Evolutionary conservation across 2,113 vertebrate genomes (phyloP).

Genomic region (Nematolebias whitei): DNA sequence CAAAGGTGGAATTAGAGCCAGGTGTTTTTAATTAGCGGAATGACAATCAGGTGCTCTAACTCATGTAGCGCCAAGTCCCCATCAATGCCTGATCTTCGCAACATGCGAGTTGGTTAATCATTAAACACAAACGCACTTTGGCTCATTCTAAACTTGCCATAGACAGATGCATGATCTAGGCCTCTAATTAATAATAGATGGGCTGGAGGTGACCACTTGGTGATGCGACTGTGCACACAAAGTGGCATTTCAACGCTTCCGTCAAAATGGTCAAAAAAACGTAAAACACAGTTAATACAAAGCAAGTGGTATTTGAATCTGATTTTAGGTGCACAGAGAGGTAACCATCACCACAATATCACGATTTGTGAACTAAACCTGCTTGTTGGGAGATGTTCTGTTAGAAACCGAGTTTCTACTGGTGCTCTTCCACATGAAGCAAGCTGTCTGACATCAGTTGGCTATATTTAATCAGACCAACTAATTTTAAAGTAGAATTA

Average conservation of each 20-base stretch:
- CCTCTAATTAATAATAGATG: background rate
- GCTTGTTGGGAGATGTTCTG: too few relatives aligned
- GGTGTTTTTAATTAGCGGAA: background rate
- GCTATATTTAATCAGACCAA: too few relatives aligned
- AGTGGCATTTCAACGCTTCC: too few relatives aligned
- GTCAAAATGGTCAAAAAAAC: background rate
- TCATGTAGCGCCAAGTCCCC: background rate
- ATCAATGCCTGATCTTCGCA: background rate
- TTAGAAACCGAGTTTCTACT: too few relatives aligned
- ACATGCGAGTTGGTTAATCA: background rate
- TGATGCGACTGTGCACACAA: background rate
- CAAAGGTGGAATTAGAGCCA: background rate
- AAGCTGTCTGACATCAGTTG: too few relatives aligned
- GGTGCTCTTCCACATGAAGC: too few relatives aligned
- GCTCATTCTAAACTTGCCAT: background rate
- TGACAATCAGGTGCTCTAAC: background rate
- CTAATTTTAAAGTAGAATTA: too few relatives aligned
- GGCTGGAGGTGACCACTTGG: background rate
- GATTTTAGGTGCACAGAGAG: too few relatives aligned
- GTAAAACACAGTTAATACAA: too few relatives aligned
- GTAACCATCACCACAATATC: too few relatives aligned
- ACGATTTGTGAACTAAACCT: too few relatives aligned
- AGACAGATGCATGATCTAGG: background rate
- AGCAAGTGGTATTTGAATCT: too few relatives aligned
- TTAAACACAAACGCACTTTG: background rate